phyloP scores from a whole-genome alignment of 2,797 vertebrate species.

The Hephaestus fuliginosus region DNA sequence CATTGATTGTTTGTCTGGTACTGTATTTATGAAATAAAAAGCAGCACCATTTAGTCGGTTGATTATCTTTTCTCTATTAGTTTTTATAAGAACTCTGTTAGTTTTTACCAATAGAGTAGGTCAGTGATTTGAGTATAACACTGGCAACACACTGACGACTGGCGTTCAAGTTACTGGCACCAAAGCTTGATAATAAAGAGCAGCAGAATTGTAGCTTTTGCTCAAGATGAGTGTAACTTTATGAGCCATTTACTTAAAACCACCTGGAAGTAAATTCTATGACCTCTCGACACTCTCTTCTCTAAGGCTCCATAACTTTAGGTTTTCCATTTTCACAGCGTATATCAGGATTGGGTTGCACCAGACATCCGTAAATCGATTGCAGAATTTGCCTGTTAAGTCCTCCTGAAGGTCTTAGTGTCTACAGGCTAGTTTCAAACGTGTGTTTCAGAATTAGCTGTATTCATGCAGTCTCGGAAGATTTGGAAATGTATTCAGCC shows the following conservation, averaged over 20 bases:
- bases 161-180: conserved; percentile 22
- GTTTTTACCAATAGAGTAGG: conserved; percentile 43
- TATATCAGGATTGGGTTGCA: conserved; percentile 15
- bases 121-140: conserved; percentile 37
- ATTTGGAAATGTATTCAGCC: not conserved
- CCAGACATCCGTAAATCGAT: conserved; percentile 25
- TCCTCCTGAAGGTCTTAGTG: not conserved
- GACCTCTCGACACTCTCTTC: not conserved
- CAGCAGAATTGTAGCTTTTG: conserved; percentile 29
- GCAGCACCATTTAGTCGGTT: conserved; percentile 73
- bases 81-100: not conserved
- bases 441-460: not conserved
- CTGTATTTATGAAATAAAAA: conserved; percentile 69
- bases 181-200: conserved; percentile 18
- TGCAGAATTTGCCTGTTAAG: not conserved
- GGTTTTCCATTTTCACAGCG: conserved; percentile 8
- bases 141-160: conserved; percentile 13
- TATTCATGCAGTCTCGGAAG: conserved; percentile 7
- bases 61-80: conserved; percentile 42
- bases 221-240: not conserved
- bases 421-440: not conserved
- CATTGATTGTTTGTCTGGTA: conserved; percentile 70
- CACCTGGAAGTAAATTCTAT: conserved; percentile 1
- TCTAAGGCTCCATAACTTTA: not conserved
- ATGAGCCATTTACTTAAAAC: not conserved